phyloP scores from a whole-genome alignment of 2,888 invertebrate genomes.

The Gibbula magus region DNA sequence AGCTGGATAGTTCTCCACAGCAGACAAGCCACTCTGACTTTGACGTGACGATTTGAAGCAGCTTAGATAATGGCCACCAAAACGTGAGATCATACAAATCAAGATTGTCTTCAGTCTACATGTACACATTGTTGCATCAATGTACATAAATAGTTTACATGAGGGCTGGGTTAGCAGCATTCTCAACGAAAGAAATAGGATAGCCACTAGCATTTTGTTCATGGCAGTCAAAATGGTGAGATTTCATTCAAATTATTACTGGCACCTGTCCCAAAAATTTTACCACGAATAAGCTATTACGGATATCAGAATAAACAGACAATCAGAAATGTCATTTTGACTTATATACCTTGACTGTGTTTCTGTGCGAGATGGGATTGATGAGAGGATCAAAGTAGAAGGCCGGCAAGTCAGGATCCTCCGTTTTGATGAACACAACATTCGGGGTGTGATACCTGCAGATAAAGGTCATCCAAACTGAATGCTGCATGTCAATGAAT shows the following conservation, averaged over 20 bases:
- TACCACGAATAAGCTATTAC: neutral
- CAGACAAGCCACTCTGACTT: too few species aligned
- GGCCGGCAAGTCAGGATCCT: conserved; percentile 99
- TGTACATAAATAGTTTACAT: too few species aligned
- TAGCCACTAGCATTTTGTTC: neutral
- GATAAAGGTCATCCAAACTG: conserved; percentile 19
- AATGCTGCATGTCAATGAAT: too few species aligned
- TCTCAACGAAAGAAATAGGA: neutral
- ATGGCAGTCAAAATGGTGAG: neutral
- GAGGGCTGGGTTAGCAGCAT: neutral
- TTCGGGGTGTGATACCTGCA: conserved; percentile 98
- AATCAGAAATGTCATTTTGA: neutral
- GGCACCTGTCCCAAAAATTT: too few species aligned
- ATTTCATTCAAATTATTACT: neutral
- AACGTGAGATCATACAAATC: too few species aligned
- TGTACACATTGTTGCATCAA: too few species aligned
- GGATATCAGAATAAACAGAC: neutral
- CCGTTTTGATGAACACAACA: conserved; percentile 99
- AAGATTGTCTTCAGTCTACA: too few species aligned
- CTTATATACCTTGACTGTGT: conserved; percentile 67
- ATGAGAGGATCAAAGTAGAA: conserved; percentile 99
- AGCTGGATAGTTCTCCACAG: too few species aligned
- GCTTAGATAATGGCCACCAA: too few species aligned
- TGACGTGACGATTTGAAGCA: too few species aligned
- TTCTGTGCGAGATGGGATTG: conserved; percentile 94